Evolutionary conservation across 2,888 invertebrate genomes (phyloP).

Genomic region (Netelia melanura): DNA sequence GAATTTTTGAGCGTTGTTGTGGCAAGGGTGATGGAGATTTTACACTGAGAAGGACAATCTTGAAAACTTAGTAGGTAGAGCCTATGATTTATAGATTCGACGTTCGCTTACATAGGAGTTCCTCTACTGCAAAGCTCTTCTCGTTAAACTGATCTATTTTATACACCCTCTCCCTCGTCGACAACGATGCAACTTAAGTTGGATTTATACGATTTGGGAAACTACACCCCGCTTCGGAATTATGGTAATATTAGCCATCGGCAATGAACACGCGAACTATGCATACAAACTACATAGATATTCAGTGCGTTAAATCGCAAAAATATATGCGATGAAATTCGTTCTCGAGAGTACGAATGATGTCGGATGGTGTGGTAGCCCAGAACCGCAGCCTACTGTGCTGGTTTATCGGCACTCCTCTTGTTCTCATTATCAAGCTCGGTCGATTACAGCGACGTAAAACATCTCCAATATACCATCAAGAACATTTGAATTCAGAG

Average conservation of each 20-base stretch:
- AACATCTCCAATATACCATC: conserved; percentile 19
- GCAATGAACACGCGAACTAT: conserved; percentile 2
- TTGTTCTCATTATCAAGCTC: conserved; percentile 45
- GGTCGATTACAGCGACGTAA: conserved; percentile 51
- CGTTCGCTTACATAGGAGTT: too few relatives aligned
- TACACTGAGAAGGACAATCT: too few relatives aligned
- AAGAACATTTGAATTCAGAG: conserved; percentile 43
- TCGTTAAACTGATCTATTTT: too few relatives aligned
- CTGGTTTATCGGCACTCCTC: conserved; percentile 59
- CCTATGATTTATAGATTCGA: too few relatives aligned
- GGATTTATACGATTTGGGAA: conserved; percentile 40
- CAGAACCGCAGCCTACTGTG: conserved; percentile 8
- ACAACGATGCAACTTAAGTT: conserved; percentile 7
- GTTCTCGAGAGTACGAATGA: conserved; percentile 40
- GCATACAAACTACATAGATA: background rate
- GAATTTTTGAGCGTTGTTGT: too few relatives aligned
- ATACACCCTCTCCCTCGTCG: too few relatives aligned
- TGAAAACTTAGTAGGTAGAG: too few relatives aligned
- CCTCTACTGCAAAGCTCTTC: too few relatives aligned
- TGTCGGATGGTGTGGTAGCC: conserved; percentile 24
- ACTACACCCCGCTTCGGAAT: conserved; percentile 27
- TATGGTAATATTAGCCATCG: conserved; percentile 39
- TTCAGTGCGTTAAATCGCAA: conserved; percentile 19
- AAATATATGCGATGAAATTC: conserved; percentile 30
- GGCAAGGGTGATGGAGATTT: too few relatives aligned